Base-by-base conservation (phyloP, 2,797 vertebrate genomes). In the Muscicapa comitata region DNA sequence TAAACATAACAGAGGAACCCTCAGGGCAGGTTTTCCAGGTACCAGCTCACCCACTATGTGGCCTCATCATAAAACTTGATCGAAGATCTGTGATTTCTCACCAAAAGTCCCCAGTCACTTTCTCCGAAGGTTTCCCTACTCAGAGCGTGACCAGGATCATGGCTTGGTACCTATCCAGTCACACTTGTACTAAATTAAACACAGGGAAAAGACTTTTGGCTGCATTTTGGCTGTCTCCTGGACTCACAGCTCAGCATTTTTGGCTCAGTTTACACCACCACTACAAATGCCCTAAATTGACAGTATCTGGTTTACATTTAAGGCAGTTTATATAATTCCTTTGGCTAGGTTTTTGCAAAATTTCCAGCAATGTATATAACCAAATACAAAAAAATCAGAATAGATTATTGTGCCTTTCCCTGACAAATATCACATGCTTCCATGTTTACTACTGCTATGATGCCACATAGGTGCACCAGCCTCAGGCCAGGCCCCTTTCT, bases 281-380 rank as follows among this genome's bases (percentile, higher is more conserved):
- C 75, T 89, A 89, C 80, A 85, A 90, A 89, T 94, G 67, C 77
- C 86, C 72, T 83, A 91, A 92, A 94, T 29, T 92, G 96, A 95
- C 96, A 86, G 68, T 95, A 83, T 96, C 96, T 97, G 96, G 86
- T 95, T 97, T 97, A 93, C 84, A 95, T 97, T 96, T 95, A 86
- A 19, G 28, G 72, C 88, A 94, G 88, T 92, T 94, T 96, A 91
- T 91, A 77, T 68, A 95, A 88, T 76, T 87, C 28, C 29, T 93
- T 66, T 92, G 81, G 59, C 83, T 58, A 93, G 38, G 21, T 37
- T 82, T 95, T 87, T 58, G n/a, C 57, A 87, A 85, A 82, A 80
- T 87, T 93, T 85, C 67, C 68, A 93, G 72, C 11, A 2, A 90
- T 29, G 23, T 35, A 53, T 78, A 75, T 48, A 93, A 66, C 25